phyloP scores from a whole-genome alignment of 2,888 invertebrate species.

The Amphipyra berbera region DNA sequence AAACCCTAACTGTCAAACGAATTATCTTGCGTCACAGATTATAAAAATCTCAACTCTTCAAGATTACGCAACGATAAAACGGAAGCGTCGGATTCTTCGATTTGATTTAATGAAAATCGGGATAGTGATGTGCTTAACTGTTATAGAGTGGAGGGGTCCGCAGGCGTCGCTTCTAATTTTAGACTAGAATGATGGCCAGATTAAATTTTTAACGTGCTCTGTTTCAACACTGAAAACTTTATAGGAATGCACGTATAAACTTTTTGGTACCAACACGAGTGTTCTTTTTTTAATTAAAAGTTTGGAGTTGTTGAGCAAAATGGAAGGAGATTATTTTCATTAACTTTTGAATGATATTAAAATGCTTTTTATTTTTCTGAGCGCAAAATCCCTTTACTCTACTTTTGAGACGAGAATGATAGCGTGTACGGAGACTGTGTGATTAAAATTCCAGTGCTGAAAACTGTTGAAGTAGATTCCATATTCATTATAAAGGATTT shows the following conservation, averaged over 20 bases:
- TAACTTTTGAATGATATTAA: conserved; percentile 29
- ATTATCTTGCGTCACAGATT: conserved; percentile 14
- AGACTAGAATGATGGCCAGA: conserved; percentile 54
- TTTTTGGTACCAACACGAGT: conserved; percentile 38
- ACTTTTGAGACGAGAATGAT: not conserved
- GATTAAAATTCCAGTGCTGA: not conserved
- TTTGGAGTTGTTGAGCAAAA: conserved; percentile 37
- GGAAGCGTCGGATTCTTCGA: conserved; percentile 38
- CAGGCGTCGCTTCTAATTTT: conserved; percentile 53
- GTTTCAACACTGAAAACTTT: conserved; percentile 46
- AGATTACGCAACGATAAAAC: conserved; percentile 16
- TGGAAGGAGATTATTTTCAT: conserved; percentile 36
- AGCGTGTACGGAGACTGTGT: not conserved
- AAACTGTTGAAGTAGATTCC: too few species aligned
- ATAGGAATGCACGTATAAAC: conserved; percentile 45
- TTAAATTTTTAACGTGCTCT: conserved; percentile 55
- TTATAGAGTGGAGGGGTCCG: conserved; percentile 44
- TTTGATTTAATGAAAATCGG: conserved; percentile 51
- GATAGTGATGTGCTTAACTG: conserved; percentile 55
- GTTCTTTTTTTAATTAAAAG: conserved; percentile 49
- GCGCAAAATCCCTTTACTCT: not conserved
- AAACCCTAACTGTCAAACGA: conserved; percentile 25
- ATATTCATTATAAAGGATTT: too few species aligned
- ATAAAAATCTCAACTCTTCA: conserved; percentile 12
- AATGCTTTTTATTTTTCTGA: conserved; percentile 25